Percentiles rank a stretch among this genome's conserved stretches.
These are phyloP conservation scores for Rostratula benghalensis DNA, from an alignment of 2,113 vertebrate genomes.

Conservation along the genomic window DNA sequence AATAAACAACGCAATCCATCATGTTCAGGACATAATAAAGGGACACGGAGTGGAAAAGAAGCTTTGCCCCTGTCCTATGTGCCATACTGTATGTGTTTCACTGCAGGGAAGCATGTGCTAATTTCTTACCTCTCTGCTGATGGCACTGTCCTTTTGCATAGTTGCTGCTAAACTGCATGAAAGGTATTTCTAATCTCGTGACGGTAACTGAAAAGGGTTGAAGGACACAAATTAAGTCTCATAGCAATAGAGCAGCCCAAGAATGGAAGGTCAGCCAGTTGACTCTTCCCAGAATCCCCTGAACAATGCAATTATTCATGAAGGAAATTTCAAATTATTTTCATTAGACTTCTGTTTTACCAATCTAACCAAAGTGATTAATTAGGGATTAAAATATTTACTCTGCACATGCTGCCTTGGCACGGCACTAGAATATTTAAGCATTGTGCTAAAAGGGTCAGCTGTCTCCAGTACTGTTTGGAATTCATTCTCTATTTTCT, in stretches of 20 bases:
- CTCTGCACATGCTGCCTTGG: constrained; percentile 86
- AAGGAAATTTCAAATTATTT: constrained; percentile 88
- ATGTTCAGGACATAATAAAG: constrained; percentile 68
- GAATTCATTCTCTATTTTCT: constrained; percentile 78
- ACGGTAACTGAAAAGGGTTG: constrained; percentile 73
- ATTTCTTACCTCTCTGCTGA: constrained; percentile 66
- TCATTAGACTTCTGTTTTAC: constrained; percentile 88
- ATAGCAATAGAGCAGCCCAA: constrained; percentile 71
- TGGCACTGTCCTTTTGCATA: constrained; percentile 71
- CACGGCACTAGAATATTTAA: constrained; percentile 85
- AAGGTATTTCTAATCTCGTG: constrained; percentile 80
- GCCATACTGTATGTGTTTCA: constrained; percentile 35
- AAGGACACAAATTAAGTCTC: constrained; percentile 78
- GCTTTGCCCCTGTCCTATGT: constrained; percentile 47
- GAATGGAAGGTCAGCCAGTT: constrained; percentile 82
- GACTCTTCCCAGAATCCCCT: constrained; percentile 86
- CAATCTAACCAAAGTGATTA: constrained; percentile 89
- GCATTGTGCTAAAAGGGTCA: constrained; percentile 84
- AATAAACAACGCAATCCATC: constrained; percentile 77
- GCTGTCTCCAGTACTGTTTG: constrained; percentile 80
- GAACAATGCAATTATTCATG: constrained; percentile 87
- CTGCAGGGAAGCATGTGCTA: constrained; percentile 13
- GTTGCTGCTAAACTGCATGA: constrained; percentile 73
- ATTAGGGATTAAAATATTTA: constrained; percentile 91
- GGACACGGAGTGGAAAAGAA: constrained; percentile 49